phyloP scores from a whole-genome alignment of 2,888 invertebrate genomes.

The Idaea aversata region DNA sequence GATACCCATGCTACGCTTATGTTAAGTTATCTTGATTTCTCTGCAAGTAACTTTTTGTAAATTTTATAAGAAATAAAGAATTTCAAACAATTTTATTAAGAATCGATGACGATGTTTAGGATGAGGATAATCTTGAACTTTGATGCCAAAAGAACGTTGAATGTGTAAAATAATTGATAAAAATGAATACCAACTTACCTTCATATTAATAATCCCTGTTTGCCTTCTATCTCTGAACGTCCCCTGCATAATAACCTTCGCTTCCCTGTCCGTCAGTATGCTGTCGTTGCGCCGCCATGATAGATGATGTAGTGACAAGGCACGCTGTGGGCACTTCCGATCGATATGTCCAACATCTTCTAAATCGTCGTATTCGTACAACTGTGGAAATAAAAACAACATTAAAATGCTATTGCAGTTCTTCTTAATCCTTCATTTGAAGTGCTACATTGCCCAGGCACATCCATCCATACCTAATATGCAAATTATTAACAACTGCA shows the following conservation, averaged over 20 bases:
- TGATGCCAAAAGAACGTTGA: too few species aligned
- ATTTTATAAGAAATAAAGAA: too few species aligned
- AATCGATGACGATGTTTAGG: too few species aligned
- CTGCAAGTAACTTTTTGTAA: too few species aligned
- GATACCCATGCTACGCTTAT: too few species aligned
- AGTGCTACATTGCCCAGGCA: background rate
- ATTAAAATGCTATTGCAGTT: background rate
- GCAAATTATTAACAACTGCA: too few species aligned
- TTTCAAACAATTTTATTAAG: too few species aligned
- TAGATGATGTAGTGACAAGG: slow-evolving; percentile 37
- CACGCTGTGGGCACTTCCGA: slow-evolving; percentile 47
- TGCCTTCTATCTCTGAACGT: slow-evolving; percentile 25
- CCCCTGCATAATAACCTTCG: slow-evolving; percentile 49
- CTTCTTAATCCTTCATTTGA: background rate
- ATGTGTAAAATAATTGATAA: too few species aligned
- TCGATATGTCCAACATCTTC: slow-evolving; percentile 68
- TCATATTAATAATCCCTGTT: slow-evolving; percentile 43
- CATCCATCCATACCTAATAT: too few species aligned
- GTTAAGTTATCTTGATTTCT: too few species aligned
- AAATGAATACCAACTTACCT: slow-evolving; percentile 35
- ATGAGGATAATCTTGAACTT: too few species aligned
- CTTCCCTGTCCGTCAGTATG: slow-evolving; percentile 53
- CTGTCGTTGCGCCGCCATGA: slow-evolving; percentile 50
- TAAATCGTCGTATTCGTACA: slow-evolving; percentile 81
- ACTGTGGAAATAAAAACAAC: slow-evolving; percentile 44